Conservation (phyloP, 2,113 vertebrate species). For the Spea multiplicata region DNA sequence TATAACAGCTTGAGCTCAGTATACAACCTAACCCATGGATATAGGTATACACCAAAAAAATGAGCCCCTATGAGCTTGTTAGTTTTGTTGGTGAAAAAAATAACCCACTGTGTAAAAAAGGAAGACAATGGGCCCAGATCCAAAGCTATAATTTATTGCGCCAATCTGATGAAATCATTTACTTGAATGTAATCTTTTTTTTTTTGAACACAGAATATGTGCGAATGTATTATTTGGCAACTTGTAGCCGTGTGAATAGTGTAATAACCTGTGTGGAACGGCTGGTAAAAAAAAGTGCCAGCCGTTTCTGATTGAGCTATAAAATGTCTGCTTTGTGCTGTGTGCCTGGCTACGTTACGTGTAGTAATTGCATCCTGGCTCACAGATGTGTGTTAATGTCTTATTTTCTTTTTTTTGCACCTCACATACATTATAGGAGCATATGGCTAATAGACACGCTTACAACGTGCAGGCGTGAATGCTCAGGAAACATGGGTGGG, state of each 20-base stretch:
- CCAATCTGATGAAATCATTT: constrained; percentile 44
- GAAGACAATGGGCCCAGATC: constrained; percentile 26
- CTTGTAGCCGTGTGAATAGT: constrained; percentile 34
- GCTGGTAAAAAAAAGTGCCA: constrained; percentile 54
- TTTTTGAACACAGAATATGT: constrained; percentile 41
- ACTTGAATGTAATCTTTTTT: constrained; percentile 43
- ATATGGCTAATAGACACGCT: constrained; percentile 50
- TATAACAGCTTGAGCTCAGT: too few relatives aligned
- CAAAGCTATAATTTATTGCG: constrained; percentile 19
- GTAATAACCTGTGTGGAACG: constrained; percentile 52
- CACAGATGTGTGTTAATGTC: constrained; percentile 59
- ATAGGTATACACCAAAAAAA: too few relatives aligned
- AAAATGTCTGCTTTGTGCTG: constrained; percentile 59
- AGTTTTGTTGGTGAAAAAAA: constrained; percentile 5
- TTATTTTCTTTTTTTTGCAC: constrained; percentile 52
- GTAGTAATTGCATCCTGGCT: constrained; percentile 61
- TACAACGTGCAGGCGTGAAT: constrained; percentile 23
- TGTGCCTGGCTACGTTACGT: constrained; percentile 51
- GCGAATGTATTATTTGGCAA: constrained; percentile 49
- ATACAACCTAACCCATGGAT: too few relatives aligned
- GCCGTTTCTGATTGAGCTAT: constrained; percentile 58
- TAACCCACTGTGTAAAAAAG: neutral
- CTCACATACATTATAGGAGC: constrained; percentile 52
- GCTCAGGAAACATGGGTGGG: constrained; percentile 30
- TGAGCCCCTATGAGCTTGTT: neutral